phyloP scores from a whole-genome alignment of 1,140 invertebrate species.

The Matsumurasca onukii region DNA sequence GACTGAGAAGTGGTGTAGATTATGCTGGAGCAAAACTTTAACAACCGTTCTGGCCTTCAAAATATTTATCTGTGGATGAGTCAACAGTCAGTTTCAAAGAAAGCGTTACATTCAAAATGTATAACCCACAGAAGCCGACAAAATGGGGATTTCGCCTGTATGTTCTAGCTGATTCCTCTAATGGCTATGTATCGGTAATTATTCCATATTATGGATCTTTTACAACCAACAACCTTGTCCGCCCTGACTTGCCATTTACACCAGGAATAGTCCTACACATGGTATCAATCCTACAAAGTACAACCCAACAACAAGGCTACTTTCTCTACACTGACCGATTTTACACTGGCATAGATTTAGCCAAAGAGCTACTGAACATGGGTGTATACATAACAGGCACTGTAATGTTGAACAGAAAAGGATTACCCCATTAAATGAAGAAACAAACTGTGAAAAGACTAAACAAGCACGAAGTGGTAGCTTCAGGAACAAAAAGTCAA shows the following conservation, averaged over 20 bases:
- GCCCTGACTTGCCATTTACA: background rate
- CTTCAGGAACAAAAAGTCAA: background rate
- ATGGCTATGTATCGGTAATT: background rate
- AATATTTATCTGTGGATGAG: background rate
- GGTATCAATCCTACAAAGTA: background rate
- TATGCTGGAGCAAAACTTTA: background rate
- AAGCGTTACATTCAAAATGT: background rate
- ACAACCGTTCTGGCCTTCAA: background rate
- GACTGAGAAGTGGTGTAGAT: background rate
- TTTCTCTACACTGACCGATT: background rate
- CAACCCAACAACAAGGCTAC: background rate
- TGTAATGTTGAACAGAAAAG: background rate
- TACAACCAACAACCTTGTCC: background rate
- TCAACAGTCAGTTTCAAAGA: constrained; percentile 11
- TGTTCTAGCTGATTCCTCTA: background rate
- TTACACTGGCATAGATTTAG: background rate
- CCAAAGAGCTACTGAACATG: background rate
- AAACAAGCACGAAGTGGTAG: background rate
- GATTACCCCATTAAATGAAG: background rate
- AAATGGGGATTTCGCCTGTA: constrained; percentile 3
- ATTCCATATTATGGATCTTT: background rate
- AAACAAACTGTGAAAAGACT: background rate
- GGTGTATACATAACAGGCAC: background rate
- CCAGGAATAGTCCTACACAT: background rate
- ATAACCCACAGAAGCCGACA: background rate